Percentiles rank a stretch among this genome's conserved stretches.
Evolutionary conservation across 2,888 invertebrate genomes (phyloP).

Genomic region (Lasioglossum figueresi): DNA sequence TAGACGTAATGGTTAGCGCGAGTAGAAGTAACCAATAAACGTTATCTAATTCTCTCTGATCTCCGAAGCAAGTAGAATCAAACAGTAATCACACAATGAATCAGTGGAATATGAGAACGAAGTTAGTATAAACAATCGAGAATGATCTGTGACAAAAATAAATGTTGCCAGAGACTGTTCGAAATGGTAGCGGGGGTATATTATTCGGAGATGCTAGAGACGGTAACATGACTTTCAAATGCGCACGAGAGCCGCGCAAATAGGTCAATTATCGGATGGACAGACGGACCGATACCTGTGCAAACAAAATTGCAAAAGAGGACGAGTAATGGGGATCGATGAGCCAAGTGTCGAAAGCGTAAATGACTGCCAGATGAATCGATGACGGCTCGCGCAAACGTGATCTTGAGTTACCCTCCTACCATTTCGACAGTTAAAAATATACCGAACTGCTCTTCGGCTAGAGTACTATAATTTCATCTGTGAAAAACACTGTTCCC

Average conservation of each 20-base stretch:
- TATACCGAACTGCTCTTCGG: not conserved
- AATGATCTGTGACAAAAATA: not conserved
- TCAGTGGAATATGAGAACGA: not conserved
- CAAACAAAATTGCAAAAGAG: slow-evolving; percentile 54
- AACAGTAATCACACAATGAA: not conserved
- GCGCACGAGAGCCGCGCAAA: slow-evolving; percentile 24
- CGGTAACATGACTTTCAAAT: slow-evolving; percentile 21
- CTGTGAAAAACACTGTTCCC: no score
- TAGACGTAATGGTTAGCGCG: not conserved
- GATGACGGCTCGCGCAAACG: slow-evolving; percentile 20
- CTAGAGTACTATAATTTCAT: not conserved
- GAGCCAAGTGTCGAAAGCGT: slow-evolving; percentile 54
- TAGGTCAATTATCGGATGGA: slow-evolving; percentile 38
- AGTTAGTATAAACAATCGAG: no score
- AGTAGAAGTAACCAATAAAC: not conserved
- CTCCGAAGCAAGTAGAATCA: not conserved
- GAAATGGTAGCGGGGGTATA: not conserved
- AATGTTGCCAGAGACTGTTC: not conserved
- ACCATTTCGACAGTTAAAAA: not conserved
- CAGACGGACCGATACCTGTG: slow-evolving; percentile 30
- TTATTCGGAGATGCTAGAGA: slow-evolving; percentile 2
- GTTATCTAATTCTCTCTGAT: not conserved
- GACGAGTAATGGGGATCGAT: slow-evolving; percentile 23
- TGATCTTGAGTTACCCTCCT: not conserved
- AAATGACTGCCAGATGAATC: slow-evolving; percentile 46